These are phyloP conservation scores for Sturnus vulgaris DNA, from an alignment of 2,113 vertebrate genomes.

Conservation along the genomic window DNA sequence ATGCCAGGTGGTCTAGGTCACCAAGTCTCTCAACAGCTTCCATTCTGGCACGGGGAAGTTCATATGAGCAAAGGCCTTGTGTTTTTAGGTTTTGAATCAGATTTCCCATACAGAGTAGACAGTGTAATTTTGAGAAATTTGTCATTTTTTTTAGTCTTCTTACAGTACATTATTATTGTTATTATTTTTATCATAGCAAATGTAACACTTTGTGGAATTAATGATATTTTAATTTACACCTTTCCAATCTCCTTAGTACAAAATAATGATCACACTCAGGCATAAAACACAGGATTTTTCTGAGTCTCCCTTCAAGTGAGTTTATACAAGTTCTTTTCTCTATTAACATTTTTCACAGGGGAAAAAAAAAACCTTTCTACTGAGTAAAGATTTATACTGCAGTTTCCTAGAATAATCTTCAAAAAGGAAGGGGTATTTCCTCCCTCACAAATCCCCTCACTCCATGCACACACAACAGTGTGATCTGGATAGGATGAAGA, in stretches of 20 bases:
- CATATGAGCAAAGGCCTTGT: neutral
- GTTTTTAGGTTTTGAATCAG: neutral
- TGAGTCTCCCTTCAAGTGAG: neutral
- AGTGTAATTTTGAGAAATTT: neutral
- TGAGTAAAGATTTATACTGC: slow-evolving; percentile 5
- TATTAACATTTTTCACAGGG: neutral
- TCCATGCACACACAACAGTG: neutral
- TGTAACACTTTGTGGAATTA: neutral
- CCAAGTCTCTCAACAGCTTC: neutral
- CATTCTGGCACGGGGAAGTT: neutral
- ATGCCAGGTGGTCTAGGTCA: neutral
- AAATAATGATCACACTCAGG: neutral
- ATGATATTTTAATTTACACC: neutral
- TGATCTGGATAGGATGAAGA: slow-evolving; percentile 33
- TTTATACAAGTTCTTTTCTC: neutral
- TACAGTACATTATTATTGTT: neutral
- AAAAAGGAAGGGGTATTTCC: slow-evolving; percentile 52
- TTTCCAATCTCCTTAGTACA: neutral
- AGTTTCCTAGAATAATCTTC: slow-evolving; percentile 50
- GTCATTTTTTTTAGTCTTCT: neutral
- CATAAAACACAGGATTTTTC: neutral
- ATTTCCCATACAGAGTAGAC: neutral
- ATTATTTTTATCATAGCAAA: neutral
- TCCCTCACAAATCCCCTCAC: slow-evolving; percentile 31
- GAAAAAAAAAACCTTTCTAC: neutral